Evolutionary conservation across 2,888 invertebrate species (phyloP).

Genomic region (Drepanosiphum platanoidis): DNA sequence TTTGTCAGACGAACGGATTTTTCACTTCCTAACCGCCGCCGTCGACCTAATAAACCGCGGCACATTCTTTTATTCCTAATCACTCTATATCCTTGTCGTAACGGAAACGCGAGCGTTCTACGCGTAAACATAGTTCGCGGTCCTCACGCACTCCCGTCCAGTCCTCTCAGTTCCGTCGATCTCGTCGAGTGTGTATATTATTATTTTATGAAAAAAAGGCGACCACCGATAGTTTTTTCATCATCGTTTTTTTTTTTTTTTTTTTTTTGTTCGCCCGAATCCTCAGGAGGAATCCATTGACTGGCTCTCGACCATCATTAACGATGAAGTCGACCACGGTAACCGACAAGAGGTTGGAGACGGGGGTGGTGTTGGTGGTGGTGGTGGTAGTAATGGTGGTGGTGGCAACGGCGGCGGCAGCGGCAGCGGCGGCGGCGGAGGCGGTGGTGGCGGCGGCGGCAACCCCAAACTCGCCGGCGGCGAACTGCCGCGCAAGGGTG

Average conservation of each 20-base stretch:
- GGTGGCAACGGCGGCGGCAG: too few relatives aligned
- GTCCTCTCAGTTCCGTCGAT: not conserved
- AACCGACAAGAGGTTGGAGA: not conserved
- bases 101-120: not conserved
- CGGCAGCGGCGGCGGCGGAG: not conserved
- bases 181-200: too few relatives aligned
- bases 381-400: not conserved
- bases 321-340: slow-evolving; percentile 52
- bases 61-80: too few relatives aligned
- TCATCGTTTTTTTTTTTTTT: not conserved
- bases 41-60: too few relatives aligned
- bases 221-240: too few relatives aligned
- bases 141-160: not conserved
- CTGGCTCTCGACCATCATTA: slow-evolving; percentile 58
- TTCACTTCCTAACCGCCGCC: slow-evolving; percentile 3
- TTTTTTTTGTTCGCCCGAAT: not conserved
- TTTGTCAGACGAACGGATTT: not conserved
- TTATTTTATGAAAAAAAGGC: too few relatives aligned
- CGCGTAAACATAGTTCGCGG: not conserved
- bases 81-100: not conserved
- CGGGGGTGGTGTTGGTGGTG: not conserved
- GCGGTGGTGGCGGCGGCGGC: not conserved
- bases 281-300: slow-evolving; percentile 49
- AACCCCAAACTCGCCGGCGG: not conserved
- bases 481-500: slow-evolving; percentile 2